A percentile compares a stretch with the other conserved stretches of the same genome.
Conservation (phyloP, 1,140 invertebrate species). For the Sarcophaga bullata region DNA sequence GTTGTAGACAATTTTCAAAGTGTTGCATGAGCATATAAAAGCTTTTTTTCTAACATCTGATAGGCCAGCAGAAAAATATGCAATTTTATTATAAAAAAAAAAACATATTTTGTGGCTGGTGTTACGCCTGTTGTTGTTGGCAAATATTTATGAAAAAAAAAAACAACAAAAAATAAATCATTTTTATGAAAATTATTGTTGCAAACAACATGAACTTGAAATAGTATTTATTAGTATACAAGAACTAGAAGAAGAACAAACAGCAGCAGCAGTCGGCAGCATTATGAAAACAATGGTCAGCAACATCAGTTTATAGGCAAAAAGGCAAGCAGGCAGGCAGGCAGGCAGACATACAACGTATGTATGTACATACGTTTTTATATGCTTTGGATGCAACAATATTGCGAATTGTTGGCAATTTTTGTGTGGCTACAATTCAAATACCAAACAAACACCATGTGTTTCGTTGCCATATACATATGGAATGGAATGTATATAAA, state of each 20-base stretch:
- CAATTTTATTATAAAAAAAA: slow-evolving; percentile 19
- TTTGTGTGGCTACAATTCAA: slow-evolving; percentile 37
- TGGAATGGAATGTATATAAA: not conserved
- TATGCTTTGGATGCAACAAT: not conserved
- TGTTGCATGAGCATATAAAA: slow-evolving; percentile 34
- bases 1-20: not conserved
- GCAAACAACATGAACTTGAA: slow-evolving; percentile 30
- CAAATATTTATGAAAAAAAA: not conserved
- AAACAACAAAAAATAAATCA: slow-evolving; percentile 27
- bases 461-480: not conserved
- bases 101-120: not conserved
- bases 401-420: slow-evolving; percentile 38
- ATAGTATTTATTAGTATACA: not conserved
- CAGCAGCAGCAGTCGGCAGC: not conserved
- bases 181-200: slow-evolving; percentile 30
- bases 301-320: not conserved
- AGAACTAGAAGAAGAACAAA: not conserved
- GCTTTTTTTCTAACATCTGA: slow-evolving; percentile 32
- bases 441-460: slow-evolving; percentile 28
- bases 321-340: not conserved
- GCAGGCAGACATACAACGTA: not conserved
- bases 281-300: slow-evolving; percentile 22
- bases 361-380: not conserved
- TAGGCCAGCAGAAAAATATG: not conserved
- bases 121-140: not conserved